Evolutionary conservation across 1,140 invertebrate genomes (phyloP), one percentile per base, ranked within the genome.

Genomic region (Drosophila sp.): DNA sequence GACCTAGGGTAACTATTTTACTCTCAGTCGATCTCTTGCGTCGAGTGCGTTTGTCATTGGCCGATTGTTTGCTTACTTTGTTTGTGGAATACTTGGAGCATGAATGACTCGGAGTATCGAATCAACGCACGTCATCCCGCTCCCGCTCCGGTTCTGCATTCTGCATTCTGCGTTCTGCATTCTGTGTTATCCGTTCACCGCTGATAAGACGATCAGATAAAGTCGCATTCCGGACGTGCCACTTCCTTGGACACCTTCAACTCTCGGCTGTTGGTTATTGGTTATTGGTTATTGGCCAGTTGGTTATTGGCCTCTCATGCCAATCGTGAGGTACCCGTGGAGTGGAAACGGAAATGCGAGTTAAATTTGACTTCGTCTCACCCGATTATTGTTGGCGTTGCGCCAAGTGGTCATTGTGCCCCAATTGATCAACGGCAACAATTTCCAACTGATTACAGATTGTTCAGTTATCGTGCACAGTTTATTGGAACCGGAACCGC

Each of bases 301-400:
- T 45, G 25, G 40, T 45, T 58, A 58, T 45, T 58, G 56, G 56
- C 38, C 54, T 40, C 14, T 11, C 9, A 27, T 16, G 40, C 7
- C 38, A 38, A 21, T 41, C 7, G 21, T 27, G 38, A 0, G 0
- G 11, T n/a, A n/a, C n/a, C 21, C 50, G 1, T 73, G 14, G 36
- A 72, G 78, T 80, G 70, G 57, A 73, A 80, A 21, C 78, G 78
- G 78, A 80, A 58, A 64, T 54, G 14, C 1, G 32, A 36, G 6
- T 36, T 21, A 7, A 2, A 38, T 27, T n/a, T 27, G 36, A 32
- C 29, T 18, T 21, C 11, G 9, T 34, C 5, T 38, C 18, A 21
- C 0, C 13, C 13, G 32, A 43, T 46, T 14, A 50, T 8, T 13
- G 8, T 7, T 25, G 11, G 11, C 25, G 14, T 13, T 34, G 25